phyloP scores from a whole-genome alignment of 2,113 vertebrate species.

The Ancistrus triradiatus region DNA sequence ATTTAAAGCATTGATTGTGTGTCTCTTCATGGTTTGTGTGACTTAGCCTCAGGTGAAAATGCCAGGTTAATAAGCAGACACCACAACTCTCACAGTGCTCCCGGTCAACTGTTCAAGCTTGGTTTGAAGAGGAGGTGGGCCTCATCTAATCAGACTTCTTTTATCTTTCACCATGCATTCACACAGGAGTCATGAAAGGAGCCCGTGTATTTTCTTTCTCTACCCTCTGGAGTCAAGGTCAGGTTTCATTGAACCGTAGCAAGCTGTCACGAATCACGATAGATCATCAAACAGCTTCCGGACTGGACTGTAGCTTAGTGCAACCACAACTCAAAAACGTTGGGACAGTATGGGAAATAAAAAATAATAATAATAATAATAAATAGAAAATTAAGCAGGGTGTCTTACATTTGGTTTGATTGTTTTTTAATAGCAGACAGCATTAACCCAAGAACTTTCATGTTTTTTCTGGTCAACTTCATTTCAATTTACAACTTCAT shows the following conservation, averaged over 20 bases:
- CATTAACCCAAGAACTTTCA: too few relatives aligned
- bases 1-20: constrained; percentile 31
- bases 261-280: not conserved
- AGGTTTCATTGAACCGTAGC: too few relatives aligned
- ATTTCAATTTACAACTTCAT: too few relatives aligned
- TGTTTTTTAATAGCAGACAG: too few relatives aligned
- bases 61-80: constrained; percentile 34
- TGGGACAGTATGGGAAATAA: too few relatives aligned
- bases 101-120: not conserved
- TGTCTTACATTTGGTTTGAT: too few relatives aligned
- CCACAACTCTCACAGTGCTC: not conserved
- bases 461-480: too few relatives aligned
- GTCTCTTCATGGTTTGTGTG: constrained; percentile 43
- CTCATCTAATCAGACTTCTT: not conserved
- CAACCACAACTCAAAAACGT: too few relatives aligned
- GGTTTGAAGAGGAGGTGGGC: not conserved
- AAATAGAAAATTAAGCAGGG: too few relatives aligned
- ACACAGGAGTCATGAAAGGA: constrained; percentile 6
- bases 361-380: too few relatives aligned
- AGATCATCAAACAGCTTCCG: not conserved
- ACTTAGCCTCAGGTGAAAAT: too few relatives aligned
- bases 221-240: not conserved
- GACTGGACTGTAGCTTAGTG: not conserved
- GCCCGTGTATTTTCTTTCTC: constrained; percentile 13
- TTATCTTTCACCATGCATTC: constrained; percentile 3